These are phyloP conservation scores for Verasper variegatus DNA, from an alignment of 2,113 vertebrate genomes.

Conservation along the genomic window DNA sequence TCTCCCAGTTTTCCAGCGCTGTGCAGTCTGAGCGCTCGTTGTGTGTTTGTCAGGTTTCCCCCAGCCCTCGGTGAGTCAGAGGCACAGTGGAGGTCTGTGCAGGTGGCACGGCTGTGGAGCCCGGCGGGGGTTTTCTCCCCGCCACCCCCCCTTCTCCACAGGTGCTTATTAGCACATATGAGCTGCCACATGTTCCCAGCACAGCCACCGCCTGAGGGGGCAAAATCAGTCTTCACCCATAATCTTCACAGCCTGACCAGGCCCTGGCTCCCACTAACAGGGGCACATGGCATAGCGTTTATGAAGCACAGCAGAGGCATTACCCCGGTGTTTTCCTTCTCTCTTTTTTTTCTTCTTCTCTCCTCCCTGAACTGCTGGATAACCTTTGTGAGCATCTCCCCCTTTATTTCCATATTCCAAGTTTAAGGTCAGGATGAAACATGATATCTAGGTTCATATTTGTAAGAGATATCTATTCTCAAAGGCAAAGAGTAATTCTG, in stretches of 20 bases:
- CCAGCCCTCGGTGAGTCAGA: constrained; percentile 56
- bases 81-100: constrained; percentile 79
- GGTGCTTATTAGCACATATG: constrained; percentile 87
- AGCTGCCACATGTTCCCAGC: constrained; percentile 84
- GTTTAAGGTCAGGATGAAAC: constrained; percentile 61
- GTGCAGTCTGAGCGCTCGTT: constrained; percentile 28
- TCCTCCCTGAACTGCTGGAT: constrained; percentile 61
- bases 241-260: constrained; percentile 81
- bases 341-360: constrained; percentile 21
- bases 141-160: constrained; percentile 75
- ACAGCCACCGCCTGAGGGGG: constrained; percentile 75
- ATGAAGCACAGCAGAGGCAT: constrained; percentile 64
- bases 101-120: constrained; percentile 77
- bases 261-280: constrained; percentile 67
- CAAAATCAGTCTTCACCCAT: constrained; percentile 81
- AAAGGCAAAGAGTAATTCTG: constrained; percentile 49
- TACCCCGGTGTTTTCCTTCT: constrained; percentile 34
- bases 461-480: constrained; percentile 64
- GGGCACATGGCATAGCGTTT: constrained; percentile 70
- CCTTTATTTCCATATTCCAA: constrained; percentile 63
- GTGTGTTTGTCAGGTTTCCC: constrained; percentile 58
- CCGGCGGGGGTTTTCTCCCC: constrained; percentile 72
- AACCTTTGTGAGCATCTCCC: constrained; percentile 60
- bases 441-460: constrained; percentile 32
- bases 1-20: constrained; percentile 20